Evolutionary conservation across 2,888 invertebrate species (phyloP), one percentile per base, ranked within the genome.

Genomic region (Hipparchia semele): DNA sequence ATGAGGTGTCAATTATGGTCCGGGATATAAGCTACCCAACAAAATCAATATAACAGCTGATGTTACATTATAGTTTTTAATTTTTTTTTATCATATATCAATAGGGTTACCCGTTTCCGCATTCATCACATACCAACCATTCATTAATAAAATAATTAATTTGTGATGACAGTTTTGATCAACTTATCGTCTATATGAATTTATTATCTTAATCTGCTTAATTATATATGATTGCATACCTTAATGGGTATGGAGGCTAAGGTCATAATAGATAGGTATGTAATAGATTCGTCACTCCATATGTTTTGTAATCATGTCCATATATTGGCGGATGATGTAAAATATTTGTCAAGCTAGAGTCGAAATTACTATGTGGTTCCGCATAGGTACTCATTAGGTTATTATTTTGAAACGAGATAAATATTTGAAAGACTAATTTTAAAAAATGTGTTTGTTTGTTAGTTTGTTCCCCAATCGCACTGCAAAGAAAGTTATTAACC

Each of bases 171-270:
- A 8, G 62, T 9, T 23, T 23, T 49, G 23, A 51, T 65, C 12
- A 53, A 7, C 12, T 33, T n/a, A 65, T 65, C 53, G 65, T 33
- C 33, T 10, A 23, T 65, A 53, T 12, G 12, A 23, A 23, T 23
- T 53, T 51, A 45, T 49, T 6, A 39, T 65, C 65, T 53, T 53
- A 53, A 51, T 65, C 53, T 33, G 65, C 33, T 33, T 53, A 53
- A 53, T 53, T 53, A 53, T 65, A 12, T 65, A 9, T 33, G 65
- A 65, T 65, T 65, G 65, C 65, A 53, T 65, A 65, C 33, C 65
- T 12, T 6, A 53, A 4, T 56, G 3, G 56, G 58, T 56, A 67
- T 67, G 10, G 56, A 67, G 67, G 67, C 58, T 56, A 67, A 67
- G 67, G 67, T 58, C 58, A 46, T 8, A 51, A 46, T 13, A n/a